Base-by-base conservation (phyloP, 2,888 invertebrate species). In the Diachrysia chrysitis region DNA sequence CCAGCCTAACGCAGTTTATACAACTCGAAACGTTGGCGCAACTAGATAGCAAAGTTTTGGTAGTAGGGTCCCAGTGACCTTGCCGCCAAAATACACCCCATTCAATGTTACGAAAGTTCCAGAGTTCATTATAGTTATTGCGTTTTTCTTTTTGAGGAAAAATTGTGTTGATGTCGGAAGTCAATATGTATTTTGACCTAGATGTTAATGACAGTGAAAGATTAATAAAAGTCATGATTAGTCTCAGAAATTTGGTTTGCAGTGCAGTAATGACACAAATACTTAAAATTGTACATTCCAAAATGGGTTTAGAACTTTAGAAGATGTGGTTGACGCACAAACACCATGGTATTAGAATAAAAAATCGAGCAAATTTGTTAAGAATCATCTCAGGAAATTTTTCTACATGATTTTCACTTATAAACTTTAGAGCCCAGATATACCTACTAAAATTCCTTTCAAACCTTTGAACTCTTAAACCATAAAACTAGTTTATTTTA, bases 1-100 rank as follows among this genome's bases (percentile, higher is more conserved):
- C n/a, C n/a, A n/a, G n/a, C n/a, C n/a, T 70, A 69, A 77, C 46
- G 17, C 35, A 65, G 51, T 68, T 66, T 17, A 58, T 46, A 51
- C 14, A 68, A 68, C 63, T 71, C 14, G 42, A 23, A 67, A 78
- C 58, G 63, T 63, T 78, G 58, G 69, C 21, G 62, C 54, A 66
- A 66, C 66, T 69, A 59, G 59, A 66, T 66, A 66, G 55, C 55
- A 76, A 78, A 71, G 71, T 78, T 71, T 65, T 63, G 53, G 66
- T 61, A 60, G 58, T 17, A 56, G 64, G 71, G 58, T 48, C 48
- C 37, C 29, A 10, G 21, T 66, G 69, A 71, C 71, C 78, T 81
- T 71, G 71, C 57, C n/a, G 46, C 60, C 62, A 66, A 66, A 81
- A 71, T 57, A 23, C 37, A 76, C 58, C 58, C 77, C 53, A 32